Evolutionary conservation across 2,888 invertebrate species (phyloP).

Genomic region (Amiota communis): DNA sequence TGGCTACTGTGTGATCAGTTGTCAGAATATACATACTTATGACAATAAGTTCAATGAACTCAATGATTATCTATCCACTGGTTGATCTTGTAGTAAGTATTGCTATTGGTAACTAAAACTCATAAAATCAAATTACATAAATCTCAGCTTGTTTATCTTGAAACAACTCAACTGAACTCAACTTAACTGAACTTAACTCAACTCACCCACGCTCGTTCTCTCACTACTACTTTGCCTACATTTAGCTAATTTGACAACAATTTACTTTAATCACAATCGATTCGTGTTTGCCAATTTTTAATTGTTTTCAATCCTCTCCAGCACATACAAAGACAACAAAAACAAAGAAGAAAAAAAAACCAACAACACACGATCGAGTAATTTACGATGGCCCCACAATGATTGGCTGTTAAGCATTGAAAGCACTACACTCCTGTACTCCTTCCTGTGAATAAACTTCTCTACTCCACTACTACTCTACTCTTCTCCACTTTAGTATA

Average conservation of each 20-base stretch:
- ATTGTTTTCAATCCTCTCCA: slow-evolving; percentile 69
- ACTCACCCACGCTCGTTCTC: slow-evolving; percentile 37
- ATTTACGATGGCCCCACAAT: slow-evolving; percentile 67
- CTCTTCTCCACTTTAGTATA: slow-evolving; percentile 56
- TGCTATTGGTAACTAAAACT: no score
- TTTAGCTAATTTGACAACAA: slow-evolving; percentile 69
- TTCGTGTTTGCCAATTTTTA: slow-evolving; percentile 72
- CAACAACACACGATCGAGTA: slow-evolving; percentile 66
- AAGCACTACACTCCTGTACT: slow-evolving; percentile 47
- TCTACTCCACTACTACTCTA: not conserved
- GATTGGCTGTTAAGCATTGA: slow-evolving; percentile 59
- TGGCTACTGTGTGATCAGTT: no score
- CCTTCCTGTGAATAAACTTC: no score
- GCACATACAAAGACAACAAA: slow-evolving; percentile 14
- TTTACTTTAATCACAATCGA: slow-evolving; percentile 70
- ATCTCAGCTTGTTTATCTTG: no score
- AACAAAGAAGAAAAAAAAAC: slow-evolving; percentile 28
- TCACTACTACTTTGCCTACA: slow-evolving; percentile 48
- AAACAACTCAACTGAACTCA: no score
- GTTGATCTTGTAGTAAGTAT: not conserved
- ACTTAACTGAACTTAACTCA: no score
- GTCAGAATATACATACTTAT: no score
- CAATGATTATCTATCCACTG: no score
- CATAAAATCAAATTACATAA: no score
- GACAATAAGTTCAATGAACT: no score